Percentiles rank a stretch among this genome's conserved stretches.
Evolutionary conservation across 2,888 invertebrate genomes (phyloP).

Genomic region (Schrankia costaestrigalis): DNA sequence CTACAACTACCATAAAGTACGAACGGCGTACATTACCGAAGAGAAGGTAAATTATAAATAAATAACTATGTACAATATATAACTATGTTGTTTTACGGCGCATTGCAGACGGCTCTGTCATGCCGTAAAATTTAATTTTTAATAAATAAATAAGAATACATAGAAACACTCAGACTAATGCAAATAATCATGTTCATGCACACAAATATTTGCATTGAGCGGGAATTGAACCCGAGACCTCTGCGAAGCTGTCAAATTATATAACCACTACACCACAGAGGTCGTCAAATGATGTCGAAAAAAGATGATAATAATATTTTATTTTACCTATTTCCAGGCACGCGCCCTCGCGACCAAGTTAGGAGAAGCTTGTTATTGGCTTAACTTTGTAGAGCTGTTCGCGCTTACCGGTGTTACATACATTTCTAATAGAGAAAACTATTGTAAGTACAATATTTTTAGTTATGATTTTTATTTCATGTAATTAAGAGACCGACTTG

Average conservation of each 20-base stretch:
- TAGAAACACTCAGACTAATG: too few species aligned
- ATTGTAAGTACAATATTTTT: slow-evolving; percentile 87
- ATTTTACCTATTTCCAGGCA: slow-evolving; percentile 52
- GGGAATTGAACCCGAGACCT: too few species aligned
- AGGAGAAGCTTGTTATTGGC: slow-evolving; percentile 88
- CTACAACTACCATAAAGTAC: slow-evolving; percentile 88
- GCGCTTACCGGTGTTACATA: slow-evolving; percentile 95
- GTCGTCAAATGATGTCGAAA: not conserved
- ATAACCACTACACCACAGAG: too few species aligned
- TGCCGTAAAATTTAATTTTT: too few species aligned
- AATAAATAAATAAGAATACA: too few species aligned
- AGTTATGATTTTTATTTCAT: not conserved
- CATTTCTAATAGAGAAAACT: slow-evolving; percentile 96
- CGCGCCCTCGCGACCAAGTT: slow-evolving; percentile 80
- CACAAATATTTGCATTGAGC: too few species aligned
- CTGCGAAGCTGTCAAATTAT: too few species aligned
- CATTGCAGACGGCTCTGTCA: too few species aligned
- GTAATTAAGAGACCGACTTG: not conserved
- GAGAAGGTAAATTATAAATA: slow-evolving; percentile 68
- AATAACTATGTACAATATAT: too few species aligned
- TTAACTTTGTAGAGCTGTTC: slow-evolving; percentile 91
- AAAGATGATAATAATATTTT: not conserved
- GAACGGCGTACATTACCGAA: slow-evolving; percentile 81
- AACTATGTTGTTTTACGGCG: too few species aligned
- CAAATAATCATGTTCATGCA: too few species aligned